A percentile compares a stretch with the other conserved stretches of the same genome.
These are phyloP conservation scores for Centrocercus urophasianus DNA, from an alignment of 2,113 vertebrate genomes.

Conservation along the genomic window DNA sequence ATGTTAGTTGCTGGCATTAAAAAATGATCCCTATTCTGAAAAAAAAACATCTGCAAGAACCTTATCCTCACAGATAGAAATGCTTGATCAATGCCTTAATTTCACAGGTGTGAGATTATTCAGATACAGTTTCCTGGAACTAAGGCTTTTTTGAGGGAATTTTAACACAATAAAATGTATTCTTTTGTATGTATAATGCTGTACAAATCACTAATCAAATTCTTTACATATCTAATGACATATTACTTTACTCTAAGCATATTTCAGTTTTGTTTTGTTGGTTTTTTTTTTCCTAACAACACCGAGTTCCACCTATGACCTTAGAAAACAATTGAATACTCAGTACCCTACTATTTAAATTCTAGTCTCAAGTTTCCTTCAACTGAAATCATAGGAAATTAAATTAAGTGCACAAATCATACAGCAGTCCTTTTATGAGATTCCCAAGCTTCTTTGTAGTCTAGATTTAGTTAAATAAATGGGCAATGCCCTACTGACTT, in stretches of 20 bases:
- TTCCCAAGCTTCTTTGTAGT: neutral
- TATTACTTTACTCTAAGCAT: neutral
- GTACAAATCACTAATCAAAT: neutral
- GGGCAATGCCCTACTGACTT: neutral
- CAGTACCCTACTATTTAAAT: neutral
- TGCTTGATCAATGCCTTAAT: neutral
- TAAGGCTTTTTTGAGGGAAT: neutral
- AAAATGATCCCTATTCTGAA: neutral
- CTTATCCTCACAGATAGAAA: neutral
- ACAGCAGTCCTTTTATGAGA: neutral
- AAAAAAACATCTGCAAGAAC: neutral
- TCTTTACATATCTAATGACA: neutral
- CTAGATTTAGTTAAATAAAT: neutral
- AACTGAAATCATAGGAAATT: constrained; percentile 19
- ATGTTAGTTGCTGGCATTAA: neutral
- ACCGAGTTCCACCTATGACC: neutral
- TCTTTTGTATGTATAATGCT: neutral
- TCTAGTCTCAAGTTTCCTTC: neutral
- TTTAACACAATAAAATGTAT: neutral
- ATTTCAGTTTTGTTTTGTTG: neutral
- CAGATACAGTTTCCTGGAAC: neutral
- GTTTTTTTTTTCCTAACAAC: neutral
- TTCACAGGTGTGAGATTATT: neutral
- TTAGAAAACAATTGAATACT: neutral
- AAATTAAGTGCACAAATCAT: neutral